Base-by-base conservation (phyloP, 2,113 vertebrate species). In the Hypocryptadius cinnamomeus region DNA sequence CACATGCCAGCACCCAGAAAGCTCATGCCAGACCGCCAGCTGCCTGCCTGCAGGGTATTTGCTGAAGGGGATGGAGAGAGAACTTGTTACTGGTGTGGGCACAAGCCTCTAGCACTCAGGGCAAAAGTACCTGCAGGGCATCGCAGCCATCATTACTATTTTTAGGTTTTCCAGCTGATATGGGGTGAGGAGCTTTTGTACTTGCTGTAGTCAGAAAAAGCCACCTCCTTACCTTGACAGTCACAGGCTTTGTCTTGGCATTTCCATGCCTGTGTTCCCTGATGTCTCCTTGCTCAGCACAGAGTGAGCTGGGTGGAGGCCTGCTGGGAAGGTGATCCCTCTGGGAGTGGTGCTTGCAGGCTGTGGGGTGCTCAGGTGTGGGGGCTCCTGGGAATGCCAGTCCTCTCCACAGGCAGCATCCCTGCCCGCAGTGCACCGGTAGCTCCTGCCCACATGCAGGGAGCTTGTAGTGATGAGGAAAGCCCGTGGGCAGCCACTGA, bases 351-450 rank as follows among this genome's bases (percentile, higher is more conserved):
- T 50, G 53, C 42, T 70, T 50, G 39, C 45, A 70, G 35, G 54
- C 33, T 44, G 35, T 4, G 23, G 42, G 78, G 31, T 8, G 50
- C 23, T 57, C 0, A 4, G 31, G 24, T 56, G 21, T 4, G 8
- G 63, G 40, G 27, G 30, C 40, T 92, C 37, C 79, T 5, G 13
- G 71, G 40, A 21, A 40, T 3, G 2, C 15, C 0, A 21, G 27
- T 50, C 8, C 44, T 69, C 57, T 85, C 22, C n/a, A 44, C 71
- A 64, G 74, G 74, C 66, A 79, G 35, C 53, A 35, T 24, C 53
- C 44, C 47, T 79, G 56, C 47, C 48, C 1, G 4, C 28, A 27
- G 37, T 66, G 3, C 2, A 4, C 30, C 0, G 0, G 47, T 42
- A n/a, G 60, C 79, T 85, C 39, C 66, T 47, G 73, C 72, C 33